Conservation (phyloP, 1,140 invertebrate species). For the Solenopsis fugax region DNA sequence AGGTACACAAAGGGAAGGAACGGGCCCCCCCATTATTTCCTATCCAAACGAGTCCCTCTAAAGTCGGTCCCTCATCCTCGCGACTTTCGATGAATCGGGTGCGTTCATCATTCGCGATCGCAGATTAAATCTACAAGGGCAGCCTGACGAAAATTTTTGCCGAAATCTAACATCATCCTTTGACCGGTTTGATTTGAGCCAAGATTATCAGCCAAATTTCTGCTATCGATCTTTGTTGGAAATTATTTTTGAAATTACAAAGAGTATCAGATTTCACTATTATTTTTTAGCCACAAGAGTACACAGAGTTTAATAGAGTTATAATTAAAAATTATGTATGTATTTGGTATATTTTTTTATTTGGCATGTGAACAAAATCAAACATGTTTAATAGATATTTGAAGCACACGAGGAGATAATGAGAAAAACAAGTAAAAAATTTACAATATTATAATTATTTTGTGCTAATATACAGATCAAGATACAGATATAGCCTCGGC, state of each 20-base stretch:
- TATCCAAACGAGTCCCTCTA: conserved; percentile 68
- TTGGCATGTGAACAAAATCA: neutral
- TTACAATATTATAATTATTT: neutral
- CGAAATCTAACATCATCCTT: neutral
- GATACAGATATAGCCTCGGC: neutral
- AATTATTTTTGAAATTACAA: neutral
- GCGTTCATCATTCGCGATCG: conserved; percentile 66
- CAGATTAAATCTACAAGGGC: conserved; percentile 61
- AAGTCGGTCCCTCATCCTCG: conserved; percentile 48
- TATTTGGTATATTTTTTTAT: neutral
- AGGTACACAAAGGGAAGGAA: conserved; percentile 65
- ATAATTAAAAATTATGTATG: neutral
- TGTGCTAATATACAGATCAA: neutral
- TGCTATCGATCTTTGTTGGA: neutral
- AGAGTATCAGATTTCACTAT: neutral
- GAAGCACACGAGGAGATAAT: neutral
- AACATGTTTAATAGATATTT: neutral
- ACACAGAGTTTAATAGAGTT: neutral
- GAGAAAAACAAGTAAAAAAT: neutral
- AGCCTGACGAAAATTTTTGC: neutral
- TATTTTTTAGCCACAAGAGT: neutral
- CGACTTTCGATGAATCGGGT: conserved; percentile 40
- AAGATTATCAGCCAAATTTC: neutral
- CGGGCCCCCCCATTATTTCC: conserved; percentile 67
- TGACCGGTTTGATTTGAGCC: neutral